phyloP scores from a whole-genome alignment of 2,797 vertebrate genomes.

The Poecilia velifera region DNA sequence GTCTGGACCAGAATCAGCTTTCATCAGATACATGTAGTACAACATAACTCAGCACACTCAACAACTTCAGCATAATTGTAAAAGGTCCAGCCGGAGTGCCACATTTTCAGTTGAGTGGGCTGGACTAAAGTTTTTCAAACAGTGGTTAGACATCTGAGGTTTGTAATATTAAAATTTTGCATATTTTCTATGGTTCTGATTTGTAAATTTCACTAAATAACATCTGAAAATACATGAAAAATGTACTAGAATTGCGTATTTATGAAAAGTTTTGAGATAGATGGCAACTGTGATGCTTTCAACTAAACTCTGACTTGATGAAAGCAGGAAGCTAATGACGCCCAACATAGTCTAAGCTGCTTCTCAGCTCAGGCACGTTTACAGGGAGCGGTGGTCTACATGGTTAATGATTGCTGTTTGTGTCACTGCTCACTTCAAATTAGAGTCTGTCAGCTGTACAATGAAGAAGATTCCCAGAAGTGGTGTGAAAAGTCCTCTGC shows the following conservation, averaged over 20 bases:
- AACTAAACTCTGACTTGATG: background rate
- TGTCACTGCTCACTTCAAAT: conserved; percentile 7
- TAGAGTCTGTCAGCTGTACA: conserved; percentile 15
- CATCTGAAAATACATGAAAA: background rate
- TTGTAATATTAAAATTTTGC: background rate
- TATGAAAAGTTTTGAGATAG: background rate
- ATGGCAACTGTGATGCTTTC: background rate
- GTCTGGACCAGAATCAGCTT: background rate
- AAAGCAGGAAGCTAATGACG: background rate
- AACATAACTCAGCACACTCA: background rate
- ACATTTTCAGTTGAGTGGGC: background rate
- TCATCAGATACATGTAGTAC: background rate
- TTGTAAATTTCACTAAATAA: background rate
- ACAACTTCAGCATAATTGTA: background rate
- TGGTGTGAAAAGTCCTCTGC: conserved; percentile 50
- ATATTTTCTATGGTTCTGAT: background rate
- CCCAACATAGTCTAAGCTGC: background rate
- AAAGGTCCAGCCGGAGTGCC: background rate
- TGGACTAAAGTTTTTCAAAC: background rate
- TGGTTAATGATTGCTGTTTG: conserved; percentile 25
- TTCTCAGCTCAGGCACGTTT: background rate
- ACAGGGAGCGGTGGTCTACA: background rate
- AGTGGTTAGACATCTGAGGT: background rate
- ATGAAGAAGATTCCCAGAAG: conserved; percentile 40
- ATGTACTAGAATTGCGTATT: background rate